Conservation (phyloP, 1,140 invertebrate genomes). For the Drosophila bifasciata region DNA sequence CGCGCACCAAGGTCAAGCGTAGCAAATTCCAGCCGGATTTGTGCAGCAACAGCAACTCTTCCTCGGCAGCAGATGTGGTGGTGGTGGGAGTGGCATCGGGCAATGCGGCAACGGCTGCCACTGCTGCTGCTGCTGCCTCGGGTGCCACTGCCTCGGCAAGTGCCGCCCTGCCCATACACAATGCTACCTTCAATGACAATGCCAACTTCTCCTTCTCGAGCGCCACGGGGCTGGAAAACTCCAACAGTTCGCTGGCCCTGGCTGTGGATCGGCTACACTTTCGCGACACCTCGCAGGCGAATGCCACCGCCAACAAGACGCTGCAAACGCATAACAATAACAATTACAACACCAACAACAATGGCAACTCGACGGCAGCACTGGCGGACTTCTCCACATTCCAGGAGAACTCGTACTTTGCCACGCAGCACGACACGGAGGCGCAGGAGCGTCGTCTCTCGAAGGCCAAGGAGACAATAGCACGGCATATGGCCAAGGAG, state of each 20-base stretch:
- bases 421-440: constrained; percentile 78
- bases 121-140: constrained; percentile 7
- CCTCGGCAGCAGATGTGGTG: constrained; percentile 49
- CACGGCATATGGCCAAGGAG: constrained; percentile 70
- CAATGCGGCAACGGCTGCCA: constrained; percentile 11
- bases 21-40: constrained; percentile 61
- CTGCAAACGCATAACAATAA: constrained; percentile 58
- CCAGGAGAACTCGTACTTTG: constrained; percentile 83
- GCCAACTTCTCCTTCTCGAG: constrained; percentile 81
- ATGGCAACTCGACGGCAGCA: constrained; percentile 21
- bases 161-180: constrained; percentile 34
- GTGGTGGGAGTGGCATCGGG: constrained; percentile 1
- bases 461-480: constrained; percentile 78
- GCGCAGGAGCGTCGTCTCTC: constrained; percentile 73
- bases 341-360: constrained; percentile 56
- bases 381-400: constrained; percentile 76
- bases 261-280: constrained; percentile 76
- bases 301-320: constrained; percentile 43
- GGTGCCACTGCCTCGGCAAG: constrained; percentile 30
- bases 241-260: constrained; percentile 72
- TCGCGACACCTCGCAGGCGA: constrained; percentile 57
- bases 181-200: constrained; percentile 71
- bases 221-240: constrained; percentile 73
- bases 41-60: constrained; percentile 75
- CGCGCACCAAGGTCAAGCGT: constrained; percentile 62